A percentile compares a stretch with the other conserved stretches of the same genome.
Evolutionary conservation across 2,113 vertebrate genomes (phyloP).

Genomic region (Podarcis cretensis): DNA sequence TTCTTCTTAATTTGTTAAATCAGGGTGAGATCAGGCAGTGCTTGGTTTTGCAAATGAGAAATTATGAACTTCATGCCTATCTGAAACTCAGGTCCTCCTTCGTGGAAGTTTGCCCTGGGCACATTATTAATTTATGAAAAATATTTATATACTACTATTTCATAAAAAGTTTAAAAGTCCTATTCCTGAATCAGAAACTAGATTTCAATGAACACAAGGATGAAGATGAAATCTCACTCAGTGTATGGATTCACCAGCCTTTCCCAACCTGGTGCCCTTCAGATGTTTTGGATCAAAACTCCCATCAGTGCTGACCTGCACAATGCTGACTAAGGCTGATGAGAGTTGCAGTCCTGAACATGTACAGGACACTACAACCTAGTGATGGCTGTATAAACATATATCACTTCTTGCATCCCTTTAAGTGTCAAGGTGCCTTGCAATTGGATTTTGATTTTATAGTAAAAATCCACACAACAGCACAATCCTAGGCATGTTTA

Average conservation of each 20-base stretch:
- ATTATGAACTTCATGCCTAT: not conserved
- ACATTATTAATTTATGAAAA: too few species aligned
- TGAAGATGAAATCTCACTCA: not conserved
- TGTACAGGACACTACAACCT: too few species aligned
- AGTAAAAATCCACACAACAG: not conserved
- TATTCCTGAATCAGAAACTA: not conserved
- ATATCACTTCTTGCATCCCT: too few species aligned
- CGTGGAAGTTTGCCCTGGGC: not conserved
- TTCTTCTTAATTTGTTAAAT: not conserved
- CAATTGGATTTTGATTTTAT: not conserved
- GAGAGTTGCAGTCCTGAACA: not conserved
- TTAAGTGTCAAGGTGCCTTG: not conserved
- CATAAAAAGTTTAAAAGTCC: not conserved
- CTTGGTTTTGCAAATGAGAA: not conserved
- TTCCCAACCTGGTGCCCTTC: too few species aligned
- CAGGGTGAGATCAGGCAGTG: not conserved
- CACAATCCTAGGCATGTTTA: too few species aligned
- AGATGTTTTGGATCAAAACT: too few species aligned
- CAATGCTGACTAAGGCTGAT: not conserved
- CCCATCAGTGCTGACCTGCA: not conserved
- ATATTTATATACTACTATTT: too few species aligned
- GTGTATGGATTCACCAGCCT: not conserved
- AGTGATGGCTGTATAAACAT: too few species aligned
- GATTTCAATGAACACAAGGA: not conserved
- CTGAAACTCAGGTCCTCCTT: not conserved